phyloP scores from a whole-genome alignment of 2,888 invertebrate genomes.

The Tuta absoluta region DNA sequence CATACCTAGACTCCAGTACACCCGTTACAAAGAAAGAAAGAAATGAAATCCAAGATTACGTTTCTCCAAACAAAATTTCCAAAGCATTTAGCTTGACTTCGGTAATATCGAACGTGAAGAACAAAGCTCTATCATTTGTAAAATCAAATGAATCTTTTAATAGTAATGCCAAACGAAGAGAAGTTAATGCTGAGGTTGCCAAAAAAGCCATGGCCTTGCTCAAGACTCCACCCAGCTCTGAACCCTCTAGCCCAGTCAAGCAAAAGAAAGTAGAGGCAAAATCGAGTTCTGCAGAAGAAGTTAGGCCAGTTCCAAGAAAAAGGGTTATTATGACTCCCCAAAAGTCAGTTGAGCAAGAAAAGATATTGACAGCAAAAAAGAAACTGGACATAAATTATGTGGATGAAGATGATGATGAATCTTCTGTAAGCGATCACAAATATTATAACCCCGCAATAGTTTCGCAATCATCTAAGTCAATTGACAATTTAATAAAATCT shows the following conservation, averaged over 20 bases:
- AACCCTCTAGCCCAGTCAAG: constrained; percentile 49
- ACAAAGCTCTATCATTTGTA: constrained; percentile 75
- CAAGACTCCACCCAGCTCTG: constrained; percentile 63
- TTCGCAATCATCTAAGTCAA: constrained; percentile 53
- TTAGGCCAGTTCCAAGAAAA: neutral
- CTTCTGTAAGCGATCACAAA: constrained; percentile 49
- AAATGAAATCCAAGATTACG: constrained; percentile 49
- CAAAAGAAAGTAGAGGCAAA: constrained; percentile 31
- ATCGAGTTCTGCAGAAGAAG: neutral
- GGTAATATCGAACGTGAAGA: constrained; percentile 77
- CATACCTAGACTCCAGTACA: constrained; percentile 67
- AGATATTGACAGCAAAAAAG: constrained; percentile 22
- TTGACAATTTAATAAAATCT: constrained; percentile 64
- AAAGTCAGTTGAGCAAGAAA: constrained; percentile 30
- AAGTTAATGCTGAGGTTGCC: constrained; percentile 50
- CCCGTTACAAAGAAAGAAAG: constrained; percentile 41
- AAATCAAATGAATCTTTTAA: constrained; percentile 63
- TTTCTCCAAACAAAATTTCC: constrained; percentile 55
- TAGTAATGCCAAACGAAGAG: constrained; percentile 48
- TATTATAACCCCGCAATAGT: constrained; percentile 43
- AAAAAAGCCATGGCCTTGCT: constrained; percentile 58
- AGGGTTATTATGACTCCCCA: neutral
- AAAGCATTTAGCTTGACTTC: constrained; percentile 66
- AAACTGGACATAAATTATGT: constrained; percentile 33
- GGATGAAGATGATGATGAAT: constrained; percentile 42